Conservation (phyloP, 2,113 vertebrate species). For the Stigmatopora argus region DNA sequence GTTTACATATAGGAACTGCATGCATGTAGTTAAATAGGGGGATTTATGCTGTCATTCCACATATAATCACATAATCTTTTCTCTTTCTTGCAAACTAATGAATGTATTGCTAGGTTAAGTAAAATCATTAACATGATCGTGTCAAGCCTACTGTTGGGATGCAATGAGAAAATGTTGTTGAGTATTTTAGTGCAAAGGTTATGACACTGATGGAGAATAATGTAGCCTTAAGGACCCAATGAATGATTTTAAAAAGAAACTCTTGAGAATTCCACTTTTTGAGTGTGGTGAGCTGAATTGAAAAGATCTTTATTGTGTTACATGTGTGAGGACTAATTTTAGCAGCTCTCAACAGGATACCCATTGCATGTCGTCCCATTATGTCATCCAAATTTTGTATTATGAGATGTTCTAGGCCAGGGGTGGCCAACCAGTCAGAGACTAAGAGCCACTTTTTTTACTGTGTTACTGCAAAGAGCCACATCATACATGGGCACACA, state of each 20-base stretch:
- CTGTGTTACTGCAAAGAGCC: too few relatives aligned
- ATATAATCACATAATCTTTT: background rate
- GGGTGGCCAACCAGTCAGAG: too few relatives aligned
- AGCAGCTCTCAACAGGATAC: background rate
- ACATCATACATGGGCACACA: too few relatives aligned
- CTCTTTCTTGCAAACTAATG: background rate
- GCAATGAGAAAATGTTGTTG: background rate
- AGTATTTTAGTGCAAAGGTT: background rate
- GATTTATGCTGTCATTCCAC: background rate
- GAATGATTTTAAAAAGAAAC: background rate
- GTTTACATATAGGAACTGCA: slow-evolving; percentile 41
- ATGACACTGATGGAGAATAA: background rate
- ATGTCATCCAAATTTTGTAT: background rate
- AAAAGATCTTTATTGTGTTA: background rate
- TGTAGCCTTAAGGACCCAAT: background rate
- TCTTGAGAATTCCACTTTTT: background rate
- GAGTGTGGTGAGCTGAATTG: background rate
- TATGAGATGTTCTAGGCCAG: too few relatives aligned
- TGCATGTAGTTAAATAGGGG: background rate
- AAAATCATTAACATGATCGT: background rate
- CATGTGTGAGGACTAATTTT: background rate
- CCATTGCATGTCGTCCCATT: background rate
- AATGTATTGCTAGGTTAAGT: background rate
- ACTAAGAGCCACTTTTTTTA: too few relatives aligned
- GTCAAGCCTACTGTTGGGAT: background rate